A percentile compares a stretch with the other conserved stretches of the same genome.
phyloP scores from a whole-genome alignment of 2,113 vertebrate species.

The Aphelocoma coerulescens region DNA sequence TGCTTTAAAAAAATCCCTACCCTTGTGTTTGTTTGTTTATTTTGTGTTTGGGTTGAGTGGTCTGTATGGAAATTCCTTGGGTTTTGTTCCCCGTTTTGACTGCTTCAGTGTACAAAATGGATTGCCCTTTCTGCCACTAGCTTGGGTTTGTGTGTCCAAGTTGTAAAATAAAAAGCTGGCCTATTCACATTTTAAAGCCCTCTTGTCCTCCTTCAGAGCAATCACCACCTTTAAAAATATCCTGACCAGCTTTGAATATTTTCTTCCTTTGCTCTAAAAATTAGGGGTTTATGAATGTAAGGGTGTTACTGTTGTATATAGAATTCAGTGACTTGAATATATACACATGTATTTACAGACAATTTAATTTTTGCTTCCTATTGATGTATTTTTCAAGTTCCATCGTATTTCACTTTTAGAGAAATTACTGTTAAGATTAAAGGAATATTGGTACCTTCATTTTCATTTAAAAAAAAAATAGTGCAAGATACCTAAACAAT shows the following conservation, averaged over 20 bases:
- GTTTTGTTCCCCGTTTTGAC: slow-evolving; percentile 31
- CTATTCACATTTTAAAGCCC: slow-evolving; percentile 60
- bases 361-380: slow-evolving; percentile 24
- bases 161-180: slow-evolving; percentile 60
- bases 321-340: not conserved
- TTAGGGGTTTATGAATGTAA: not conserved
- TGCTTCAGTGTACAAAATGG: slow-evolving; percentile 38
- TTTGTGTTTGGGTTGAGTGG: slow-evolving; percentile 29
- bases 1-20: not conserved
- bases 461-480: not conserved
- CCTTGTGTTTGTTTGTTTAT: not conserved
- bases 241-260: not conserved
- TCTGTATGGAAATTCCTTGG: slow-evolving; percentile 29
- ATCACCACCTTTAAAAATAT: slow-evolving; percentile 24
- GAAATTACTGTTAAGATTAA: slow-evolving; percentile 14
- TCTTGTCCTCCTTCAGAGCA: slow-evolving; percentile 55
- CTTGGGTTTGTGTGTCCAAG: slow-evolving; percentile 39
- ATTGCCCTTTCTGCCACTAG: slow-evolving; percentile 40
- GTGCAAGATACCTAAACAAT: slow-evolving; percentile 9
- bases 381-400: not conserved
- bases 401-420: not conserved
- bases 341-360: not conserved
- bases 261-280: not conserved
- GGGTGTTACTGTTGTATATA: not conserved
- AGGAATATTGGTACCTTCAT: not conserved